Evolutionary conservation across 1,140 invertebrate genomes (phyloP).

Genomic region (Drosophila mayri): DNA sequence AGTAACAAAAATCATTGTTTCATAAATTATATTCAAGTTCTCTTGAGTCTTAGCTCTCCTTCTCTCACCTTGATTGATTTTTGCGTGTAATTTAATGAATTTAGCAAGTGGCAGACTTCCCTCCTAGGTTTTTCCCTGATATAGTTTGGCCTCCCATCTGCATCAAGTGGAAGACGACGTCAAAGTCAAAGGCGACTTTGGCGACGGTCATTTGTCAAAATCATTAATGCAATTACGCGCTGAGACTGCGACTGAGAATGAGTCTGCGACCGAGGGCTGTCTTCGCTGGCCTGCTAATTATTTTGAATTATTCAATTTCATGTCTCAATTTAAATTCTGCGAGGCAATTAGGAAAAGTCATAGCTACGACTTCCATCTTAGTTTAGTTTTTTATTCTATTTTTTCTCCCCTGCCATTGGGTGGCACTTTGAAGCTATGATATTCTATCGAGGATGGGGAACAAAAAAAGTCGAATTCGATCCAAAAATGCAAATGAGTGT

Average conservation of each 20-base stretch:
- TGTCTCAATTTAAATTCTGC: conserved; percentile 80
- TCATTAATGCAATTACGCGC: conserved; percentile 81
- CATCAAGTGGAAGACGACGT: conserved; percentile 27
- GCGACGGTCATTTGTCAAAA: conserved; percentile 81
- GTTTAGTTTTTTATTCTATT: conserved; percentile 58
- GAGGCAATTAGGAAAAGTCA: conserved; percentile 74
- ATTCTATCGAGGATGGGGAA: conserved; percentile 4
- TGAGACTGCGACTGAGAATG: conserved; percentile 39
- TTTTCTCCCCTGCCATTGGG: conserved; percentile 48
- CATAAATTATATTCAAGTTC: background rate
- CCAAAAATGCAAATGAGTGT: conserved; percentile 76
- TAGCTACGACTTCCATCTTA: conserved; percentile 40
- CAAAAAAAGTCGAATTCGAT: background rate
- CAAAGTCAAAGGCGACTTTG: conserved; percentile 61
- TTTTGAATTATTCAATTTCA: conserved; percentile 84
- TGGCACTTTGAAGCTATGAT: conserved; percentile 74
- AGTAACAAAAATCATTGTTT: too few relatives aligned
- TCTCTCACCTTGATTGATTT: conserved; percentile 49
- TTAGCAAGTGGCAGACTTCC: background rate
- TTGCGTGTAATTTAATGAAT: conserved; percentile 16
- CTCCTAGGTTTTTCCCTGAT: conserved; percentile 4
- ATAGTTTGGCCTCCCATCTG: conserved; percentile 37
- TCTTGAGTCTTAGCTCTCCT: background rate
- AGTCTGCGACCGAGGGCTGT: conserved; percentile 25
- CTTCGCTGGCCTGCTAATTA: conserved; percentile 68